Evolutionary conservation across 2,888 invertebrate genomes (phyloP).

Genomic region (Emesis russula): DNA sequence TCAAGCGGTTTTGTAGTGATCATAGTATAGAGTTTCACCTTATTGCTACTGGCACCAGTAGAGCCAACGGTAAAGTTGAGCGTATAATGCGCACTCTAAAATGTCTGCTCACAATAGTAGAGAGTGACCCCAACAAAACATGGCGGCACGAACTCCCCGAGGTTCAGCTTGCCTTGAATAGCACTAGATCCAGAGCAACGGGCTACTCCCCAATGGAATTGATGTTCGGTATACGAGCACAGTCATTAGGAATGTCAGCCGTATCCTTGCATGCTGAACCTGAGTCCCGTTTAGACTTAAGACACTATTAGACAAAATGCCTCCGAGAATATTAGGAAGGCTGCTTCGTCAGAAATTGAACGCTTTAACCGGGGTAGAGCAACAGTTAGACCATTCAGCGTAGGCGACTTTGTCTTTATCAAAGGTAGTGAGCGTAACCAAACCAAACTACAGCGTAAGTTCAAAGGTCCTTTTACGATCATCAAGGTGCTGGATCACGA

Average conservation of each 20-base stretch:
- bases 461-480: slow-evolving; percentile 50
- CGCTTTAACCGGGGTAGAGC: slow-evolving; percentile 50
- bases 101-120: slow-evolving; percentile 72
- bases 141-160: slow-evolving; percentile 77
- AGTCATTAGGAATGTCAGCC: neutral
- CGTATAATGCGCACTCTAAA: slow-evolving; percentile 78
- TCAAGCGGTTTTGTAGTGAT: slow-evolving; percentile 53
- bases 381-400: slow-evolving; percentile 47
- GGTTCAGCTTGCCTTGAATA: slow-evolving; percentile 83
- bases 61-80: no score
- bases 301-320: neutral
- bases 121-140: slow-evolving; percentile 45
- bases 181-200: slow-evolving; percentile 74
- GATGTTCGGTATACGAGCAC: neutral
- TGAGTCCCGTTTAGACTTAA: neutral
- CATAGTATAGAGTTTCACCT: slow-evolving; percentile 78
- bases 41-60: slow-evolving; percentile 80
- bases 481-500: slow-evolving; percentile 45
- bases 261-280: neutral
- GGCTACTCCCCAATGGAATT: slow-evolving; percentile 79
- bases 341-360: neutral
- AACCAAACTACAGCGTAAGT: slow-evolving; percentile 72
- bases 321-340: neutral
- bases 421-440: slow-evolving; percentile 74
- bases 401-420: slow-evolving; percentile 76